Percentiles rank a stretch among this genome's conserved stretches.
These are phyloP conservation scores for Augochlora pura DNA, from an alignment of 1,140 invertebrate genomes.

Conservation along the genomic window DNA sequence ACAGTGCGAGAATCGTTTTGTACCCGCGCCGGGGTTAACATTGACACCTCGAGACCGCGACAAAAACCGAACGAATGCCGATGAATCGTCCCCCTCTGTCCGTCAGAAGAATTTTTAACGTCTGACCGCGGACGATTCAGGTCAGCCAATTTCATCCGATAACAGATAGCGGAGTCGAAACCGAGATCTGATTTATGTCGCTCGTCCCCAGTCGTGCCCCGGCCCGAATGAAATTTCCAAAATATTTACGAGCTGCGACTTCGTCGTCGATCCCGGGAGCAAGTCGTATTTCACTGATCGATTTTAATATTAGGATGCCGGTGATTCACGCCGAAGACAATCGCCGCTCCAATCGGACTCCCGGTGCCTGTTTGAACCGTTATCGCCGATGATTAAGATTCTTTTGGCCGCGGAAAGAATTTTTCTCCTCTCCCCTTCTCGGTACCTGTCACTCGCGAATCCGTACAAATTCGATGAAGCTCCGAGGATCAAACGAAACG, in stretches of 20 bases:
- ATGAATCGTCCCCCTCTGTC: not conserved
- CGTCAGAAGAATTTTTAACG: constrained; percentile 12
- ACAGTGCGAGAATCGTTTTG: not conserved
- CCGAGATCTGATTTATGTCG: constrained; percentile 3
- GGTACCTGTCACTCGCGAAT: not conserved
- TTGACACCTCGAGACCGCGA: not conserved
- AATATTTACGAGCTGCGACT: constrained; percentile 10
- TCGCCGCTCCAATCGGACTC: not conserved
- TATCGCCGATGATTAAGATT: too few relatives aligned
- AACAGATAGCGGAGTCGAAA: not conserved
- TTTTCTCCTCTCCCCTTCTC: not conserved
- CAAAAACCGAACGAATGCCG: not conserved
- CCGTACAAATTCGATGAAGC: not conserved
- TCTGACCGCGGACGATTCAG: not conserved
- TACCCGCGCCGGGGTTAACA: not conserved
- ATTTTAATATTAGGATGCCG: not conserved
- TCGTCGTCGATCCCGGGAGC: not conserved
- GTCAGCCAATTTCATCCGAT: not conserved
- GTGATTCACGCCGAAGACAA: not conserved
- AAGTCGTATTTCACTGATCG: not conserved
- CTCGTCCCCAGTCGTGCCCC: not conserved
- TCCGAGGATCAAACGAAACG: not conserved
- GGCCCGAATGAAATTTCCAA: not conserved
- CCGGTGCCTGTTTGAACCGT: not conserved
- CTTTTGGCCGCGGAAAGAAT: not conserved